Conservation (phyloP, 2,797 vertebrate species). For the Hippopotamyrus pictus region DNA sequence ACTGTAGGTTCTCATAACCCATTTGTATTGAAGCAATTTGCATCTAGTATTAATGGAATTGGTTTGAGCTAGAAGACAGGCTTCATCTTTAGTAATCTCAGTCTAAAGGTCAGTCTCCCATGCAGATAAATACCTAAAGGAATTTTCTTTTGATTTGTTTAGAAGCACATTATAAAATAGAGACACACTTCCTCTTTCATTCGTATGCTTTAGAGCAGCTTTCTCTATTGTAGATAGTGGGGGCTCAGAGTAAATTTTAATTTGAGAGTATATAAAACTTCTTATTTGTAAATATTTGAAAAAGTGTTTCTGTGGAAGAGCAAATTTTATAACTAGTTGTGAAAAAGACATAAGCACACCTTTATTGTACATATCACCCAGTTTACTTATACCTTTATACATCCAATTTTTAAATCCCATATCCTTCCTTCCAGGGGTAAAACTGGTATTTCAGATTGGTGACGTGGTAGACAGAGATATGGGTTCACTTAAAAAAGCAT, state of each 20-base stretch:
- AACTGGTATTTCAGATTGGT: neutral
- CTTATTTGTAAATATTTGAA: conserved; percentile 7
- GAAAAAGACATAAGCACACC: conserved; percentile 1
- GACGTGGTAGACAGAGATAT: neutral
- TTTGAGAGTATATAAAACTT: neutral
- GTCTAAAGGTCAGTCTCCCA: neutral
- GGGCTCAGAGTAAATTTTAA: neutral
- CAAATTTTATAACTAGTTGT: neutral
- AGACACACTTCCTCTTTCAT: neutral
- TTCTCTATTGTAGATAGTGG: neutral
- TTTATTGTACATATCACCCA: neutral
- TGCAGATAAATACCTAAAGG: neutral
- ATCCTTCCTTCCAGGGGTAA: no score
- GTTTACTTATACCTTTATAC: neutral
- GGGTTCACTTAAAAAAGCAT: neutral
- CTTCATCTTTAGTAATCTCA: neutral
- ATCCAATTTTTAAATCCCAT: neutral
- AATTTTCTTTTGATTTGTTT: neutral
- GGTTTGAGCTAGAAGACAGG: neutral
- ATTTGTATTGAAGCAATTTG: conserved; percentile 15
- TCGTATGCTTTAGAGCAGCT: neutral
- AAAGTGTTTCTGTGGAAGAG: neutral
- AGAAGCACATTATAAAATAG: neutral
- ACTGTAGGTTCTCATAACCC: conserved; percentile 10
- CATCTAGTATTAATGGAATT: conserved; percentile 17